A percentile compares a stretch with the other conserved stretches of the same genome.
Conservation (phyloP, 2,888 invertebrate genomes). For the Cheilosia vernalis region DNA sequence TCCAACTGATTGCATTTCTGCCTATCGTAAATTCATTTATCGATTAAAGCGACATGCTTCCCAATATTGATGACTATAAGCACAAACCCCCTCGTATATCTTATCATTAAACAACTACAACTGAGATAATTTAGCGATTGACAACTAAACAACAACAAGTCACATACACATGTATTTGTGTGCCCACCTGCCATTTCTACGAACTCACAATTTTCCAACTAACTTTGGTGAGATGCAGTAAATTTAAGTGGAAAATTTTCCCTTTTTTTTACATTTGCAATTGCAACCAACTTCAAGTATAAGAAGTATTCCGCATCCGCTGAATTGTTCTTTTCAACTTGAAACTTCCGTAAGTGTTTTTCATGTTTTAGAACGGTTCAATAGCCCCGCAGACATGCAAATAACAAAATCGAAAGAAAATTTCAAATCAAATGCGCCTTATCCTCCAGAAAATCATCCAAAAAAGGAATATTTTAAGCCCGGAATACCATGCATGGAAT, state of each 20-base stretch:
- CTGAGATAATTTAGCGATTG: background rate
- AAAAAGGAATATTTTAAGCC: background rate
- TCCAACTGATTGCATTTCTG: background rate
- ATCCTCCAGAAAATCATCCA: background rate
- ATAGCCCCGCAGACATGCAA: conserved; percentile 5
- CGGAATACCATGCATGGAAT: conserved; percentile 17
- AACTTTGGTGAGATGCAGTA: no score
- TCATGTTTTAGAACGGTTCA: conserved; percentile 20
- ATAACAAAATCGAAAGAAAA: background rate
- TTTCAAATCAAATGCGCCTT: conserved; percentile 36
- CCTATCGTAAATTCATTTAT: background rate
- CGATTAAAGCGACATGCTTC: background rate
- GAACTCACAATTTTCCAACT: no score
- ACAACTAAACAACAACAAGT: background rate
- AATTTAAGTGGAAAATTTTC: no score
- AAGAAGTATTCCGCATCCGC: background rate
- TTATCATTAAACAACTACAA: background rate
- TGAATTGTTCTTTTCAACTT: conserved; percentile 2
- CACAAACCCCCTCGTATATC: background rate
- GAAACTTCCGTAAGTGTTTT: background rate
- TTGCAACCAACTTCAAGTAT: background rate
- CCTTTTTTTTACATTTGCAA: background rate
- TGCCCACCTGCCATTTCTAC: no score
- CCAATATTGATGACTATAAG: background rate
- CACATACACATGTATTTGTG: background rate